Base-by-base conservation (phyloP, 2,113 vertebrate genomes). In the Corythoichthys intestinalis region DNA sequence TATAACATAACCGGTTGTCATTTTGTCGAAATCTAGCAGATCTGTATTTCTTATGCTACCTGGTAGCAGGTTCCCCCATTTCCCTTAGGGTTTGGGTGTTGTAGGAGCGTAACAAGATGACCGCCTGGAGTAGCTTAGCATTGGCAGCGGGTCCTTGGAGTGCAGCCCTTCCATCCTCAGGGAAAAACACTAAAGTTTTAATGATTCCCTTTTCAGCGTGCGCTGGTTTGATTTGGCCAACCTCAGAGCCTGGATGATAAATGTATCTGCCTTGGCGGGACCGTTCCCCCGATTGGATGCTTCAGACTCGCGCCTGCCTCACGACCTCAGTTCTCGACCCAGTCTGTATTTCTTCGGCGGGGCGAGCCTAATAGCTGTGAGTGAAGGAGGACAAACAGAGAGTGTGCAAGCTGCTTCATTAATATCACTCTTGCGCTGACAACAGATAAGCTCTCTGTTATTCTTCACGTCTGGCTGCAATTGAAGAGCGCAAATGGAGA, bases 161-260 rank as follows among this genome's bases (percentile, higher is more conserved):
- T 67, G 41, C 37, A 13, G n/a, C 37, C 37, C 14, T 1, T 17
- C 14, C 73, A 68, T 73, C 81, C 67, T 72, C 0, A 60, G 87
- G 86, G 89, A 80, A 75, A 72, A 76, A 64, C 73, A 70, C 77
- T 86, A 87, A 89, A 90, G 82, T 90, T 90, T 89, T 91, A 92
- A 92, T 89, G 85, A 89, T 90, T 88, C 77, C 77, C 81, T 84
- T 85, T 89, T 86, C 78, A 77, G 84, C 83, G 74, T 85, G 70
- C 70, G 65, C 68, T 74, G 82, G 83, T 86, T 88, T 85, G 83
- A 87, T 86, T 85, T 75, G 76, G 83, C 84, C 80, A 74, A 78
- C 76, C 79, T 39, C 54, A 41, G 78, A 70, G 78, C 73, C 58
- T 17, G 73, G 81, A 90, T 92, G 91, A 93, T 93, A 80, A 92